Evolutionary conservation across 92 coral and sea anemone genomes (phyloP).

Genomic region (Bergia sp.): DNA sequence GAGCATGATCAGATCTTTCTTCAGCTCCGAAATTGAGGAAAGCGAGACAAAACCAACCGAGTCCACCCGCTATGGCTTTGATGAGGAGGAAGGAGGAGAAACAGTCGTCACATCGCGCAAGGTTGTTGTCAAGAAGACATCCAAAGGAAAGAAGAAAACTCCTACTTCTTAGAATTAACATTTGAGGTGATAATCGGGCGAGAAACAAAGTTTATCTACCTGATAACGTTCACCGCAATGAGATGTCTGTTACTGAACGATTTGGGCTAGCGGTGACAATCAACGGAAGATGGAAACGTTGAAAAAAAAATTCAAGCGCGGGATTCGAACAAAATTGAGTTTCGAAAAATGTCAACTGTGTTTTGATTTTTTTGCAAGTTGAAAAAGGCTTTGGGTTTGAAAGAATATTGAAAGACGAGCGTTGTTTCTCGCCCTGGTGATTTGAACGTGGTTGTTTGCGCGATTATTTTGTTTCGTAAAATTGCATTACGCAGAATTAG

Average conservation of each 20-base stretch:
- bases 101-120: conserved; percentile 36
- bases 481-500: neutral
- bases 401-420: neutral
- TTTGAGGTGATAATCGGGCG: neutral
- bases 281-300: neutral
- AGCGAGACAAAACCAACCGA: conserved; percentile 43
- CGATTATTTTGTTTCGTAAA: neutral
- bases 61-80: conserved; percentile 61
- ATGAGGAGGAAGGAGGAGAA: conserved; percentile 45
- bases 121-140: conserved; percentile 34
- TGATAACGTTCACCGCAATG: neutral
- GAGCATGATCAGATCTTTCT: conserved; percentile 56
- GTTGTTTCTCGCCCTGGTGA: neutral
- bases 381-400: neutral
- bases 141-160: conserved; percentile 30
- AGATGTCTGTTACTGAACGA: neutral
- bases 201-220: conserved; percentile 5
- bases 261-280: neutral
- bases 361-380: neutral
- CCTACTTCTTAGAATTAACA: neutral
- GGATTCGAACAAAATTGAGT: neutral
- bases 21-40: conserved; percentile 41
- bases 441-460: neutral
- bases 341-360: neutral
- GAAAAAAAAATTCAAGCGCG: neutral